These are phyloP conservation scores for Cataglyphis albicans DNA, from an alignment of 2,888 invertebrate genomes.

Conservation along the genomic window DNA sequence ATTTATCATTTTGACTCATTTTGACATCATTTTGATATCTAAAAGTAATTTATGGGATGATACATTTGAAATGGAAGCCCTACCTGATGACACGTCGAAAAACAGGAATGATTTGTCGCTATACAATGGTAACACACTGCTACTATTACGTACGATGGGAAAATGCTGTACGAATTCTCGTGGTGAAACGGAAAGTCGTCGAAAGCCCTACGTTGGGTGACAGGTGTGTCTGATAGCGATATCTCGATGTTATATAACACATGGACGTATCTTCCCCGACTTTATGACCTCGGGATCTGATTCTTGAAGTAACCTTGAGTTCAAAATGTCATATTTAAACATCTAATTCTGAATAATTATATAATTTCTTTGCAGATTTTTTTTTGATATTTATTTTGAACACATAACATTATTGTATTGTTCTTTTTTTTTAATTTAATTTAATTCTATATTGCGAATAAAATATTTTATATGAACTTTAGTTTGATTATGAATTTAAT, in stretches of 20 bases:
- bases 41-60: constrained; percentile 30
- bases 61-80: constrained; percentile 49
- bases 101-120: constrained; percentile 65
- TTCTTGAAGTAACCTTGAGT: constrained; percentile 1
- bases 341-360: not conserved
- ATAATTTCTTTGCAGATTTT: not conserved
- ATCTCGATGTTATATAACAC: constrained; percentile 47
- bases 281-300: constrained; percentile 9
- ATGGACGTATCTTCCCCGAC: not conserved
- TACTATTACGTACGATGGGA: constrained; percentile 67
- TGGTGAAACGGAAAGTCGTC: constrained; percentile 61
- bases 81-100: constrained; percentile 32
- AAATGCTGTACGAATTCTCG: constrained; percentile 63
- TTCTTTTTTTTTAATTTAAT: not conserved
- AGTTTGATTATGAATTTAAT: not conserved
- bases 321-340: constrained; percentile 1
- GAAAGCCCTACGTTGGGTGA: constrained; percentile 54
- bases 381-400: not conserved
- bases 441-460: not conserved
- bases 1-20: constrained; percentile 7
- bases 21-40: constrained; percentile 3
- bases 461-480: not conserved
- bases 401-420: not conserved
- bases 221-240: constrained; percentile 68
- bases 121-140: constrained; percentile 42